Evolutionary conservation across 2,797 vertebrate species (phyloP).

Genomic region (Pseudomugil gertrudae): DNA sequence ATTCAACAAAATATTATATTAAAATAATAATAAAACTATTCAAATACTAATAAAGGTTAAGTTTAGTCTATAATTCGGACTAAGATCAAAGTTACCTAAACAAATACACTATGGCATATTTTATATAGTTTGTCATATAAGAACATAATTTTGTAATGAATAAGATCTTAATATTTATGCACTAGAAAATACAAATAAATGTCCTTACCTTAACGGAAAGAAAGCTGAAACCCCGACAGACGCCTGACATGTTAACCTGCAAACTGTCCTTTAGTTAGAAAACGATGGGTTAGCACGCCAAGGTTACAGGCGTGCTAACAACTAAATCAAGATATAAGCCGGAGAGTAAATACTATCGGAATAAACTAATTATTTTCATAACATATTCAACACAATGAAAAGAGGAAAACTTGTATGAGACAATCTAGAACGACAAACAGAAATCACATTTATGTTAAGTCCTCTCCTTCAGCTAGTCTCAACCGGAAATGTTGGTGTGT

Average conservation of each 20-base stretch:
- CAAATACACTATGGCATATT: not conserved
- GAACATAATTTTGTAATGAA: not conserved
- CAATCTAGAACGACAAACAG: rapidly evolving
- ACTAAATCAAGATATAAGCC: not conserved
- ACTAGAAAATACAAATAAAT: not conserved
- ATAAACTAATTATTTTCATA: rapidly evolving
- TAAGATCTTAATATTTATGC: not conserved
- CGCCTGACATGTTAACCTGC: conserved; percentile 60
- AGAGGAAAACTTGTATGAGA: rapidly evolving
- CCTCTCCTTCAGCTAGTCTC: rapidly evolving
- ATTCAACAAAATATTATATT: too few species aligned
- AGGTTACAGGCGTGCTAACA: conserved; percentile 55
- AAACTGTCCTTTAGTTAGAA: not conserved
- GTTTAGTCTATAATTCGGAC: not conserved
- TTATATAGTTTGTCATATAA: not conserved
- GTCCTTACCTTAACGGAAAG: conserved; percentile 65
- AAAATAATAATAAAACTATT: too few species aligned
- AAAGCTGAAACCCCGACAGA: conserved; percentile 46
- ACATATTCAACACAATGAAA: not conserved
- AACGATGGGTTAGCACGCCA: conserved; percentile 32
- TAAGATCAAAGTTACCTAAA: not conserved
- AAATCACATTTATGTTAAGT: not conserved
- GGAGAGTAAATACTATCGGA: not conserved
- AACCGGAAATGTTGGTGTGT: conserved; percentile 42
- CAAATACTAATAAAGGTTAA: not conserved